Evolutionary conservation across 2,797 vertebrate genomes (phyloP).

Genomic region (Falco concolor): DNA sequence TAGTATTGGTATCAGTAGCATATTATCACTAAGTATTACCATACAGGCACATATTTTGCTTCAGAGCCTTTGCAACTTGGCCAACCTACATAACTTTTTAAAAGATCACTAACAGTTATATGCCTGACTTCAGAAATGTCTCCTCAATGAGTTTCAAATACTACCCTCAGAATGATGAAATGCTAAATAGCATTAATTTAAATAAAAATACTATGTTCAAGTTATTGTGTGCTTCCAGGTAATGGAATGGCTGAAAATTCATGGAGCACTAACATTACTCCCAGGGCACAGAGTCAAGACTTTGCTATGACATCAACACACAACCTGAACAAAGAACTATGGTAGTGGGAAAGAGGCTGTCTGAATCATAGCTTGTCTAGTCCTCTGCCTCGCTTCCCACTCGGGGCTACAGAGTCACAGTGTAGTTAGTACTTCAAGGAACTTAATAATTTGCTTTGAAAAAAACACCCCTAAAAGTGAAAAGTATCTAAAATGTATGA

Average conservation of each 20-base stretch:
- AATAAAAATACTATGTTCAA: too few relatives aligned
- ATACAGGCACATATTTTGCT: neutral
- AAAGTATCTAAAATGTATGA: neutral
- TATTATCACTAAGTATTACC: neutral
- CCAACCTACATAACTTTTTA: neutral
- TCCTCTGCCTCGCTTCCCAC: neutral
- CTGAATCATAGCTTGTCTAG: neutral
- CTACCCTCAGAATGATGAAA: neutral
- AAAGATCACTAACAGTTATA: neutral
- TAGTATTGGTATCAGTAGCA: neutral
- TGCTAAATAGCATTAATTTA: too few relatives aligned
- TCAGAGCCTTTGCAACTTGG: neutral
- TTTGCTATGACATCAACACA: neutral
- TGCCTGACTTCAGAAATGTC: neutral
- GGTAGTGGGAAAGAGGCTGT: too few relatives aligned
- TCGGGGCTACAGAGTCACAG: neutral
- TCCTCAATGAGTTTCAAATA: neutral
- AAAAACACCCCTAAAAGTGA: neutral
- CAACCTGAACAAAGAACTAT: neutral
- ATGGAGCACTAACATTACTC: neutral
- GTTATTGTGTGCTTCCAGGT: neutral
- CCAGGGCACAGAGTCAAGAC: neutral
- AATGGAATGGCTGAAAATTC: neutral
- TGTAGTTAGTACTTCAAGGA: neutral
- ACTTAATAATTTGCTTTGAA: neutral